Base-by-base conservation (phyloP, 2,113 vertebrate genomes). In the Desmodus rotundus region DNA sequence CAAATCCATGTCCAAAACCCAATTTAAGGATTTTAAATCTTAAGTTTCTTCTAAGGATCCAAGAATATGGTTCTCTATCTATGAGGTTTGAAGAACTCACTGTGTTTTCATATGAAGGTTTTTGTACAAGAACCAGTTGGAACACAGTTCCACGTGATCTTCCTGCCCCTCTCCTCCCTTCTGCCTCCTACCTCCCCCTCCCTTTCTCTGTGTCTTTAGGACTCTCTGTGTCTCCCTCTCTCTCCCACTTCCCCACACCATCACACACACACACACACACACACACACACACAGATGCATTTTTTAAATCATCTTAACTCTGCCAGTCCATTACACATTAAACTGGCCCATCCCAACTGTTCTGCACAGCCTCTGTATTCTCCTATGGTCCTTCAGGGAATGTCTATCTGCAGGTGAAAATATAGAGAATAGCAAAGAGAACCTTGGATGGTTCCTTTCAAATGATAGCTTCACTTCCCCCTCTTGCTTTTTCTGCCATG, bases 241-340 rank as follows among this genome's bases (percentile, higher is more conserved):
- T 36, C 56, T 31, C 52, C 8, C n/a, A 1, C 38, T 36, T 19
- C 45, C 8, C 28, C 4, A 47, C 31, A 36, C 15, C 28, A 16
- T 16, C 36, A 50, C 47, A 36, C 7, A 61, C 36, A 33, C 24
- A 38, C 47, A 54, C 12, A 43, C 52, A 65, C 31, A 43, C 5
- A 58, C n/a, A 36, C 22, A 52, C 12, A 38, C 22, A 63, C 17
- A 73, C 67, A 89, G 15, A 84, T 19, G 24, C 4, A 50, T 8
- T 8, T 91, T 97, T 84, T 13, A 1, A 76, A 88, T 92, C 28
- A 94, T 95, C 76, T 83, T 96, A 88, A 93, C 97, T 93, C 88
- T 97, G 91, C 83, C 97, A 97, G 72, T 92, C 93, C 87, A 76
- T 80, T 11, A 68, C 56, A 93, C 58, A 24, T 96, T 80, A 96